phyloP scores from a whole-genome alignment of 1,140 invertebrate species.

The Formica selysi region DNA sequence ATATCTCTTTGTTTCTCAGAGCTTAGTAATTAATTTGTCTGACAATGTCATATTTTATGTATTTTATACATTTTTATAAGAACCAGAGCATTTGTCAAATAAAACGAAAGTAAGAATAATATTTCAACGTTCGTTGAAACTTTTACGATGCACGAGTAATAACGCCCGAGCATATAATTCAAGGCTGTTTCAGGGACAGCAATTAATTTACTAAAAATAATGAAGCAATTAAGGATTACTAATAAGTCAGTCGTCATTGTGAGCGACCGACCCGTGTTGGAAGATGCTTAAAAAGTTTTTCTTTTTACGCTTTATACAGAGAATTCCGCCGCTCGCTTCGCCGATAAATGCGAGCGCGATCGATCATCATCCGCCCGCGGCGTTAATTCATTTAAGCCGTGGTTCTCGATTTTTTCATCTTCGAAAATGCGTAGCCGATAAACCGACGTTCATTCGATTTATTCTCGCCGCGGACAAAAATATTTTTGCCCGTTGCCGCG shows the following conservation, averaged over 20 bases:
- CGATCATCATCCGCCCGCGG: conserved; percentile 47
- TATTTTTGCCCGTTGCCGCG: conserved; percentile 47
- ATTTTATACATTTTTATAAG: not conserved
- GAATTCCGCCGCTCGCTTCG: not conserved
- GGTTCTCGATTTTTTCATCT: conserved; percentile 35
- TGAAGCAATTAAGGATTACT: conserved; percentile 34
- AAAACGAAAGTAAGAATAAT: conserved; percentile 24
- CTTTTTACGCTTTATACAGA: not conserved
- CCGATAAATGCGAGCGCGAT: conserved; percentile 53
- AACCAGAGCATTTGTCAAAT: not conserved
- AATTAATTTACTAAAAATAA: conserved; percentile 20
- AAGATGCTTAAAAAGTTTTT: not conserved
- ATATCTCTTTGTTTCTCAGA: not conserved
- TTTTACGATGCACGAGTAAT: conserved; percentile 7
- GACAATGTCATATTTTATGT: conserved; percentile 38
- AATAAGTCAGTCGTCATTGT: conserved; percentile 49
- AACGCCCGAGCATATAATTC: not conserved
- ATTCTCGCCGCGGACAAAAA: conserved; percentile 19
- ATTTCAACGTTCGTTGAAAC: conserved; percentile 1
- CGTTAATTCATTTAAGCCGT: conserved; percentile 30
- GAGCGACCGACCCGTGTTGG: not conserved
- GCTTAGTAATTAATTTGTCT: not conserved
- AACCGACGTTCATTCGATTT: conserved; percentile 13
- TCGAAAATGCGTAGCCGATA: conserved; percentile 1
- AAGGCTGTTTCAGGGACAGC: conserved; percentile 18